Percentiles rank a stretch among this genome's conserved stretches.
These are phyloP conservation scores for Syndactyla subalaris DNA, from an alignment of 2,797 vertebrate species.

Conservation along the genomic window DNA sequence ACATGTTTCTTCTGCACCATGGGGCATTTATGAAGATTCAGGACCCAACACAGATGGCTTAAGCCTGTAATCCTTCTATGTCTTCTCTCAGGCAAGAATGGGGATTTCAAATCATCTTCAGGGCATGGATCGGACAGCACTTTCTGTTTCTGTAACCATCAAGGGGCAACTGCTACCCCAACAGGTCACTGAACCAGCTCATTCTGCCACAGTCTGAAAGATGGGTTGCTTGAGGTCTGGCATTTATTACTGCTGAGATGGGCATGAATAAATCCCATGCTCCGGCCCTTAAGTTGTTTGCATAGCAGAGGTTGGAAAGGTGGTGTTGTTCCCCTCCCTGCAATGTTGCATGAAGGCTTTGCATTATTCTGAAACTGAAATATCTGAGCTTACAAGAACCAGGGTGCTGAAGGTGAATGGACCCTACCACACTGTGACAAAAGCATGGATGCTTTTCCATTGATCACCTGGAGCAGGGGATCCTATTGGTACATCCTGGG, in stretches of 20 bases:
- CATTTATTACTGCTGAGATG: not conserved
- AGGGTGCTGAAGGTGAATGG: not conserved
- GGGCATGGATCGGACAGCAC: not conserved
- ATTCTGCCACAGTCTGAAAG: not conserved
- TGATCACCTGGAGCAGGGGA: not conserved
- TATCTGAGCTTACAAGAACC: not conserved
- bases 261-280: not conserved
- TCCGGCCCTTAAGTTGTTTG: not conserved
- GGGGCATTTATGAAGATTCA: not conserved
- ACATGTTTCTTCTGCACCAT: not conserved
- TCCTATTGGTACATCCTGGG: not conserved
- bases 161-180: not conserved
- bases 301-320: not conserved
- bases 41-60: not conserved
- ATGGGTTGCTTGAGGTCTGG: conserved; percentile 14
- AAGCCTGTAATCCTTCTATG: not conserved
- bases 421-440: not conserved
- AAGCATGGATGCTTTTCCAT: not conserved
- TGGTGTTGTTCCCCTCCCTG: fast-evolving
- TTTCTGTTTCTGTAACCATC: conserved; percentile 18
- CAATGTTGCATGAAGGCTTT: not conserved
- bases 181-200: conserved; percentile 18
- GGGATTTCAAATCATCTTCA: not conserved
- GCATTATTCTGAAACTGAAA: not conserved
- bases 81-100: not conserved